Base-by-base conservation (phyloP, 2,888 invertebrate genomes). In the Drosophila kokeensis region DNA sequence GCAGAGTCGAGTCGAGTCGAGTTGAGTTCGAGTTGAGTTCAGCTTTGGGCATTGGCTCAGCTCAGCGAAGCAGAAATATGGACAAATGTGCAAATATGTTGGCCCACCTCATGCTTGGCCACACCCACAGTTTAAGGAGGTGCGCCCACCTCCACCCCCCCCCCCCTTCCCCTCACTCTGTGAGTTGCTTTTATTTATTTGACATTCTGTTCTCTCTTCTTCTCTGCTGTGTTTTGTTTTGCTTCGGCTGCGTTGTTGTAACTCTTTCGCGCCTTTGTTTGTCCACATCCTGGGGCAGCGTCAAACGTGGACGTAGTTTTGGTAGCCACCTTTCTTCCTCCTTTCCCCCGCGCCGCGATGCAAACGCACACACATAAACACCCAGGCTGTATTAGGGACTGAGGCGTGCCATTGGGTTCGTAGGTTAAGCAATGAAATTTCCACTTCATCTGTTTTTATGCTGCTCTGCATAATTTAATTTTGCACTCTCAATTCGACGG, bases 391-490 rank as follows among this genome's bases (percentile, higher is more conserved):
- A 15, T 32, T 34, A 24, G 53, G 42, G 32, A 24, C 18, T 32
- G 32, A 40, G 60, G 54, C 57, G 38, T 62, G 57, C 21, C 73
- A 48, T 29, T 54, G 63, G 59, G 73, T 62, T 73, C 82, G 78
- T 82, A 83, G 86, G 83, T 87, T 89, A 79, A 87, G 84, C 85
- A 85, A 89, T 89, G 89, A 84, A 86, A 89, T 87, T 87, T 87
- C 88, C 89, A 89, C 88, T 89, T 87, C 86, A 87, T 89, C 86
- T 89, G 85, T 64, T 87, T 89, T 87, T 87, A 87, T 89, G 88
- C 89, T 85, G 82, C 84, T 83, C 81, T 87, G 87, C 87, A 90
- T 90, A 90, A 88, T 88, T 87, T 83, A 73, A 89, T 86, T 86
- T 83, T 86, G 77, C 82, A 89, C 83, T 81, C 81, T 85, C 79